Percentiles rank a stretch among this genome's conserved stretches.
Conservation (phyloP, 2,888 invertebrate genomes). For the Tetragonula carbonaria region DNA sequence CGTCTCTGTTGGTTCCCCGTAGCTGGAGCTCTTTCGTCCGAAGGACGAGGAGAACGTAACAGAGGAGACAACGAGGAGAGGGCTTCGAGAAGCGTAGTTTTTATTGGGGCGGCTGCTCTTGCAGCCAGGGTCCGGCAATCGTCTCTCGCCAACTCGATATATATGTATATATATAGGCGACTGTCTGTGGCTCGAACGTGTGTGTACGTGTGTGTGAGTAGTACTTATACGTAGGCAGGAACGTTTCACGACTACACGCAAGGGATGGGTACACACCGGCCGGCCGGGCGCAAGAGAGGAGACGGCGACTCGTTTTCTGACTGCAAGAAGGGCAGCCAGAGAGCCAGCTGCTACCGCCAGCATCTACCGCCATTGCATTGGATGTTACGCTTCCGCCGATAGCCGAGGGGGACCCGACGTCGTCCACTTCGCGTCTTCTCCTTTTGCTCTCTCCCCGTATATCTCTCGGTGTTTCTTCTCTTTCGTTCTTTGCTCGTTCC, state of each 20-base stretch:
- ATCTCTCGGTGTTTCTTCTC: conserved; percentile 27
- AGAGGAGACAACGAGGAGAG: conserved; percentile 65
- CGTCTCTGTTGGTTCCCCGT: conserved; percentile 14
- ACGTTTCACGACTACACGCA: background rate
- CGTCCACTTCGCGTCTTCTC: conserved; percentile 7
- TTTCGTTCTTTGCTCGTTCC: conserved; percentile 37
- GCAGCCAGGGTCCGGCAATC: conserved; percentile 59
- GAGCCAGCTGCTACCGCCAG: conserved; percentile 63
- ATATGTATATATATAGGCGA: conserved; percentile 31
- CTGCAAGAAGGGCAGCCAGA: conserved; percentile 55
- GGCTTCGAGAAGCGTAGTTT: conserved; percentile 75
- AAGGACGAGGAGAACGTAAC: conserved; percentile 43
- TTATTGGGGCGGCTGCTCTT: conserved; percentile 81
- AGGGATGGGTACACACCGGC: conserved; percentile 2
- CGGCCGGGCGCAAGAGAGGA: conserved; percentile 35
- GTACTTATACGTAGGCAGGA: background rate
- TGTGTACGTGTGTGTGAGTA: background rate
- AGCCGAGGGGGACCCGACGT: conserved; percentile 40
- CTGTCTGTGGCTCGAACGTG: conserved; percentile 20
- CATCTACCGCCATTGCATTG: conserved; percentile 65
- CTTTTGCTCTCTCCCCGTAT: background rate
- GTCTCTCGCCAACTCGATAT: conserved; percentile 59
- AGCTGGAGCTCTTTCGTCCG: conserved; percentile 12
- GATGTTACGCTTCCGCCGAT: conserved; percentile 64
- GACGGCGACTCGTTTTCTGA: conserved; percentile 54